These are phyloP conservation scores for Thymelicus acteon DNA, from an alignment of 2,888 invertebrate species.

Conservation along the genomic window DNA sequence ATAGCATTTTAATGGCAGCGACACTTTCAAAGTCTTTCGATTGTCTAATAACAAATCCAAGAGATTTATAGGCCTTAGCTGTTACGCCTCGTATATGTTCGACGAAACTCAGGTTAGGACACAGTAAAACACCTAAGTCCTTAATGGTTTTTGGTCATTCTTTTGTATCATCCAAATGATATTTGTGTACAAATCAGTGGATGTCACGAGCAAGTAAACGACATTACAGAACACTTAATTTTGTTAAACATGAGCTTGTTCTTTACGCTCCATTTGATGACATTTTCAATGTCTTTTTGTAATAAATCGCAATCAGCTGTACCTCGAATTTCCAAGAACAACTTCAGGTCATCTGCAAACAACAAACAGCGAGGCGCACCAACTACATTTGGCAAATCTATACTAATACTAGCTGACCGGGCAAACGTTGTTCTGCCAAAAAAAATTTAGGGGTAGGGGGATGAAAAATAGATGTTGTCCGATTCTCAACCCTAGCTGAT, in stretches of 20 bases:
- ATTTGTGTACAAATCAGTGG: background rate
- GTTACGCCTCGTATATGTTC: background rate
- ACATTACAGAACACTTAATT: constrained; percentile 13
- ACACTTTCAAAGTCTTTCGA: too few relatives aligned
- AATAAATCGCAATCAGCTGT: background rate
- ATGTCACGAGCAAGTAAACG: background rate
- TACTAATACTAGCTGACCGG: too few relatives aligned
- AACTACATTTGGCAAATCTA: constrained; percentile 6
- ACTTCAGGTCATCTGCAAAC: constrained; percentile 21
- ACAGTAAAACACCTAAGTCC: constrained; percentile 7
- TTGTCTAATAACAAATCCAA: too few relatives aligned
- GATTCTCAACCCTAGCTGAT: too few relatives aligned
- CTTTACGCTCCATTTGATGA: background rate
- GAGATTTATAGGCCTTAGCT: background rate
- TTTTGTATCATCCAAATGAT: background rate
- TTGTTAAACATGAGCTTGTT: constrained; percentile 11
- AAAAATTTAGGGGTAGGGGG: too few relatives aligned
- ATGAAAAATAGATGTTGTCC: too few relatives aligned
- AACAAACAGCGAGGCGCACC: constrained; percentile 6
- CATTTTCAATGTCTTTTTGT: constrained; percentile 9
- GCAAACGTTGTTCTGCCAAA: too few relatives aligned
- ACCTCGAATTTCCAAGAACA: background rate
- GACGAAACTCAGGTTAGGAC: background rate
- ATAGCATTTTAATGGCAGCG: too few relatives aligned
- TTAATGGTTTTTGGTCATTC: background rate